Evolutionary conservation across 1,140 invertebrate genomes (phyloP).

Genomic region (Cepaea nemoralis): DNA sequence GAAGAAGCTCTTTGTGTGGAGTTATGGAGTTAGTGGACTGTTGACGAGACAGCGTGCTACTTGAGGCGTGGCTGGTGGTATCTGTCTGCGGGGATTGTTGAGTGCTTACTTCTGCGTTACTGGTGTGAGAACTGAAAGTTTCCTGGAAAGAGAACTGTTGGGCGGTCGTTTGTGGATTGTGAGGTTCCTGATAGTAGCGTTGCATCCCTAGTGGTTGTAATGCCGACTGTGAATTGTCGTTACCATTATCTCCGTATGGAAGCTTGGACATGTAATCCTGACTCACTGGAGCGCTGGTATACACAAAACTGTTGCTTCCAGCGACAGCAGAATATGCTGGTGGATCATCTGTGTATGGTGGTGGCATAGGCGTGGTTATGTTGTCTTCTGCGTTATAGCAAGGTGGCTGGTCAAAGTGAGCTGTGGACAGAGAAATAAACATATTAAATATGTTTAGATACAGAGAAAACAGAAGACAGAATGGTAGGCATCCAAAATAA

Average conservation of each 20-base stretch:
- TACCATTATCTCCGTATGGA: not conserved
- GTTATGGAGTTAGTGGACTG: not conserved
- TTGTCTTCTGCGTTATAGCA: too few relatives aligned
- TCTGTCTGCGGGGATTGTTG: not conserved
- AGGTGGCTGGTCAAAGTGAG: too few relatives aligned
- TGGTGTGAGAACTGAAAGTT: not conserved
- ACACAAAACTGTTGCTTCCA: not conserved
- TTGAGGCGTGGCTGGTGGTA: not conserved
- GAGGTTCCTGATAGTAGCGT: not conserved
- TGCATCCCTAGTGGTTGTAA: not conserved
- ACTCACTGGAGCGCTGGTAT: not conserved
- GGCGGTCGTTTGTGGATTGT: too few relatives aligned
- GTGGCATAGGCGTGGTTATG: not conserved
- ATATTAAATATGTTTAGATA: too few relatives aligned
- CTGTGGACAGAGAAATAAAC: too few relatives aligned
- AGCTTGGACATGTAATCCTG: not conserved
- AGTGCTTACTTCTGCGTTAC: not conserved
- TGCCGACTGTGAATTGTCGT: not conserved
- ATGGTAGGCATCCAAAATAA: too few relatives aligned
- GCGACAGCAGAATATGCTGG: not conserved
- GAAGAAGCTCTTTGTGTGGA: not conserved
- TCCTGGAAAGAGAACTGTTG: not conserved
- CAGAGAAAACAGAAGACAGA: too few relatives aligned
- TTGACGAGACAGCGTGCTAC: not conserved
- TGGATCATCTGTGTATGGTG: slow-evolving; percentile 19